These are phyloP conservation scores for Brachirus orientalis DNA, from an alignment of 2,113 vertebrate species.

Conservation along the genomic window DNA sequence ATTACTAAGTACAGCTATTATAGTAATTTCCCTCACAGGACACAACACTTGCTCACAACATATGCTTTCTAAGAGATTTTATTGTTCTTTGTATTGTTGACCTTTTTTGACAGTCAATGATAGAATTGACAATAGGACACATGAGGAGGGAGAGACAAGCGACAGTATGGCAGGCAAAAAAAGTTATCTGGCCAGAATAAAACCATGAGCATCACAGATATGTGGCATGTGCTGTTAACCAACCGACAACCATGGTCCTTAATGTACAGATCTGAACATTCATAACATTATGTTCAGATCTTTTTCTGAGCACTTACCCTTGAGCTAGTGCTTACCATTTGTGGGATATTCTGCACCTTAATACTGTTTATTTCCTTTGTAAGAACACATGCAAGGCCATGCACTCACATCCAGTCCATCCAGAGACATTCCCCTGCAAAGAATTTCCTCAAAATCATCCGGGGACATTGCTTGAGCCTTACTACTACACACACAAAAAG, in stretches of 20 bases:
- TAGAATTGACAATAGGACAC: not conserved
- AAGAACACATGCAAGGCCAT: slow-evolving; percentile 12
- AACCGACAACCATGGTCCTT: not conserved
- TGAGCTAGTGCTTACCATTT: slow-evolving; percentile 6
- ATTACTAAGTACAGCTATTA: slow-evolving; percentile 5
- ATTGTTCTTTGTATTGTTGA: too few species aligned
- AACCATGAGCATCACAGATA: not conserved
- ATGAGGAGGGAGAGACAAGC: not conserved
- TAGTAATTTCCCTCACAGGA: not conserved
- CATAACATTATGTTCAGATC: not conserved
- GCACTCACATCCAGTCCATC: slow-evolving; percentile 7
- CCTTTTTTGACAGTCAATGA: too few species aligned
- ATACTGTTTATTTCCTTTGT: not conserved
- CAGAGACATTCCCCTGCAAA: not conserved
- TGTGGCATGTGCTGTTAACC: not conserved
- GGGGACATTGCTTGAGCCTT: slow-evolving; percentile 16
- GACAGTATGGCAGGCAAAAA: not conserved
- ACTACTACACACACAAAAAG: slow-evolving; percentile 1
- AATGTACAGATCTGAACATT: not conserved
- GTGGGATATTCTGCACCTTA: not conserved
- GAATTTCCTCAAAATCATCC: slow-evolving; percentile 36
- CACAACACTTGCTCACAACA: too few species aligned
- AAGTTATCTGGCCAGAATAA: not conserved
- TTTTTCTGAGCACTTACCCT: slow-evolving; percentile 5
- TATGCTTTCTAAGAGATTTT: too few species aligned